phyloP scores from a whole-genome alignment of 2,113 vertebrate species.

The Dicentrarchus labrax region DNA sequence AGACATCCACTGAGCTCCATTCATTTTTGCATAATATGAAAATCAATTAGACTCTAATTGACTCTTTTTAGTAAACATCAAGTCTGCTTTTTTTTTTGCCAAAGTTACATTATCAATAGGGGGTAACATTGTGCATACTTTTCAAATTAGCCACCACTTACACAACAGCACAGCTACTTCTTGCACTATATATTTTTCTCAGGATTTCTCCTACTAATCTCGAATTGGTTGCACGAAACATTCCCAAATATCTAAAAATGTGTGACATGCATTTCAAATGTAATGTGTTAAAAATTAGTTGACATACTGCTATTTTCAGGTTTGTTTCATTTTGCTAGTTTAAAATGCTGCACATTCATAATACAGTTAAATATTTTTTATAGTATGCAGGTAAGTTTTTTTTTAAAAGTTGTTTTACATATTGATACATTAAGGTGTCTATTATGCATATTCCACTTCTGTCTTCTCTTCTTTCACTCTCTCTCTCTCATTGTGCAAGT shows the following conservation, averaged over 20 bases:
- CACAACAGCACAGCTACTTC: no score
- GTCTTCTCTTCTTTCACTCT: not conserved
- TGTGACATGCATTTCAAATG: not conserved
- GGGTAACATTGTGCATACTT: no score
- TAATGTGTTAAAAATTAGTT: not conserved
- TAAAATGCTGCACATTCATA: not conserved
- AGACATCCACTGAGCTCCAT: not conserved
- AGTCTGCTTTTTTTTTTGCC: not conserved
- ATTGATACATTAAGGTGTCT: not conserved
- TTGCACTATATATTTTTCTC: no score
- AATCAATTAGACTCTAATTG: constrained; percentile 10
- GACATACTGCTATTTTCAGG: not conserved
- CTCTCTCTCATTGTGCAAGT: not conserved
- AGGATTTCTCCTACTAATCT: no score
- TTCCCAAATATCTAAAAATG: not conserved
- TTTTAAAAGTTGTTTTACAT: not conserved
- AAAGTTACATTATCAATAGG: not conserved
- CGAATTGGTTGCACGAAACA: not conserved
- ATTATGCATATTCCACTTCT: constrained; percentile 3
- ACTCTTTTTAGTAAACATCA: not conserved
- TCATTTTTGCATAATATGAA: constrained; percentile 4
- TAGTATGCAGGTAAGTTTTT: not conserved
- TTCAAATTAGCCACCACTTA: no score
- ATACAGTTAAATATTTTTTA: not conserved
- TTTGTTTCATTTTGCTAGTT: not conserved